Percentiles rank a stretch among this genome's conserved stretches.
Conservation (phyloP, 2,113 vertebrate species). For the Hippocampus zosterae region DNA sequence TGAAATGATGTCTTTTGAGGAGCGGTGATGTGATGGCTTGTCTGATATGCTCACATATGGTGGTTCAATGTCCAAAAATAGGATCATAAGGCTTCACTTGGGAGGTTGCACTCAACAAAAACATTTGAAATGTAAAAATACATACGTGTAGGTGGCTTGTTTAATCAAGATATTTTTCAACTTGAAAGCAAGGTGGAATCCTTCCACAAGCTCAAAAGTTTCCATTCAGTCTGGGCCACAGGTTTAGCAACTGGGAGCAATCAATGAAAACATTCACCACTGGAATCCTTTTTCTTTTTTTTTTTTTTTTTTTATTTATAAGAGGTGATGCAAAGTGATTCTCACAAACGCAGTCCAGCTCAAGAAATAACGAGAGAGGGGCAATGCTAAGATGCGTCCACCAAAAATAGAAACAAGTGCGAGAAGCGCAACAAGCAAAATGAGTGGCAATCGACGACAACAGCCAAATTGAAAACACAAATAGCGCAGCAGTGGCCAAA, state of each 20-base stretch:
- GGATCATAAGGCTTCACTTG: no score
- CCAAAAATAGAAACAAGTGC: conserved; percentile 12
- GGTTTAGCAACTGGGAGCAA: background rate
- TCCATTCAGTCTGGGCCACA: background rate
- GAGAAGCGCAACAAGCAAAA: conserved; percentile 14
- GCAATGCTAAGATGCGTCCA: conserved; percentile 19
- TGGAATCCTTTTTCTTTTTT: conserved; percentile 33
- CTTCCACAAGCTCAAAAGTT: background rate
- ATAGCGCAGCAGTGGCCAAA: conserved; percentile 15
- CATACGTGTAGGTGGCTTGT: background rate
- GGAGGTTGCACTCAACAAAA: no score
- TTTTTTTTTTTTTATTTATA: conserved; percentile 45
- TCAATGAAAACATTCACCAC: conserved; percentile 30
- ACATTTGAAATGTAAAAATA: no score
- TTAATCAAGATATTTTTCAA: background rate
- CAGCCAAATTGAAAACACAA: conserved; percentile 38
- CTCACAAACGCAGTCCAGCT: conserved; percentile 31
- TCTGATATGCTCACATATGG: background rate
- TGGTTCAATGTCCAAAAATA: background rate
- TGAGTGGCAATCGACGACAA: conserved; percentile 11
- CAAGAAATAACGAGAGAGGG: conserved; percentile 14
- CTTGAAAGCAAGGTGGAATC: no score
- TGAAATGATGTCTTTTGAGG: background rate
- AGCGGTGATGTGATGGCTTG: background rate
- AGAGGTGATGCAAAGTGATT: conserved; percentile 41